Evolutionary conservation across 2,888 invertebrate genomes (phyloP), one percentile per base, ranked within the genome.

Genomic region (Drosophila bunnanda): DNA sequence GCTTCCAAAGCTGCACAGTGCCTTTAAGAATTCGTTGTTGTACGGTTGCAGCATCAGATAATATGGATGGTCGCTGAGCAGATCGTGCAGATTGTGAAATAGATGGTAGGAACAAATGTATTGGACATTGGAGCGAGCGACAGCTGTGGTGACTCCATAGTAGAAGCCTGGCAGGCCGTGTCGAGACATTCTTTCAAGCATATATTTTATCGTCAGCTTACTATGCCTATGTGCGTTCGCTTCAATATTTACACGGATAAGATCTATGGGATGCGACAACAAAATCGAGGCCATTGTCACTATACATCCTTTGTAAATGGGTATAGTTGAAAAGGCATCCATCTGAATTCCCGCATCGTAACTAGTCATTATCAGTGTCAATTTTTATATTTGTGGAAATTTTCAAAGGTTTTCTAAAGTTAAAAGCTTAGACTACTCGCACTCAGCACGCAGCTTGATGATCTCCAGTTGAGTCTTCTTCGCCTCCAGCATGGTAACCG

Each of bases 401-500:
- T 60, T 34, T 57, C 0, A 57, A 57, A 10, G 13, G 22, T 25
- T 13, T 20, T 17, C 30, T 48, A 41, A 30, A 17, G 50, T 9
- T 34, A n/a, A 65, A 30, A 32, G 8, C 34, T 41, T 10, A 15
- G 30, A 44, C 70, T 72, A 72, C 67, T 72, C 72, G 75, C 75
- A 75, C 38, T 72, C 72, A 4, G 67, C 72, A 22, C 54, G 58
- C 32, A 72, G 57, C 41, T 72, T 75, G 4, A 25, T 57, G 36
- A 72, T 72, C 57, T 72, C 72, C 43, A 72, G 34, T 12, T 72
- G 72, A 13, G 72, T 72, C 43, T 72, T 72, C 28, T 72, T 72
- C 32, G 75, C 75, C 75, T 66, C 75, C 38, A 72, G 17, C 72
- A 72, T 74, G 22, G 72, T 75, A 2, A 74, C 32, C 5, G 75